Percentiles rank a stretch among this genome's conserved stretches.
Evolutionary conservation across 2,888 invertebrate genomes (phyloP).

Genomic region (Monoplex corrugatus): DNA sequence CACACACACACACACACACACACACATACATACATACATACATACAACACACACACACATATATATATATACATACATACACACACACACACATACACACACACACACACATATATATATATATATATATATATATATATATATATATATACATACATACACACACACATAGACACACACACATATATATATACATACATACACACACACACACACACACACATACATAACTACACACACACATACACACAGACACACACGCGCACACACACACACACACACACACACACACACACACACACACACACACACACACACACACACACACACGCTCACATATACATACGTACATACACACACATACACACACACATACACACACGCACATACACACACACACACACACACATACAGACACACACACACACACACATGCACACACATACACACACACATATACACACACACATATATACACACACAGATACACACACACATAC

Average conservation of each 20-base stretch:
- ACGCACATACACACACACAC: neutral
- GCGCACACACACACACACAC: no score
- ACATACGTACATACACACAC: neutral
- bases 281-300: no score
- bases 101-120: neutral
- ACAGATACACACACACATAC: no score
- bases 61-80: no score
- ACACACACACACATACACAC: neutral
- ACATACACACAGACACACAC: no score
- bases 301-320: no score
- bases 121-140: neutral
- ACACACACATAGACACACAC: neutral
- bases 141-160: neutral
- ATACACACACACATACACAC: conserved; percentile 3
- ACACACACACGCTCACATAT: no score
- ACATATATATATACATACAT: neutral
- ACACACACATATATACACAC: conserved; percentile 15
- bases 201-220: neutral
- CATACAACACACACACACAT: no score
- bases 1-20: no score
- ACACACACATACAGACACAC: neutral
- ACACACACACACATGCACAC: conserved; percentile 19
- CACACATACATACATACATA: no score
- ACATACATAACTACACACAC: no score
- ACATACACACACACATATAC: conserved; percentile 23